Evolutionary conservation across 2,888 invertebrate species (phyloP), one percentile per base, ranked within the genome.

Genomic region (Drosophila percnosoma): DNA sequence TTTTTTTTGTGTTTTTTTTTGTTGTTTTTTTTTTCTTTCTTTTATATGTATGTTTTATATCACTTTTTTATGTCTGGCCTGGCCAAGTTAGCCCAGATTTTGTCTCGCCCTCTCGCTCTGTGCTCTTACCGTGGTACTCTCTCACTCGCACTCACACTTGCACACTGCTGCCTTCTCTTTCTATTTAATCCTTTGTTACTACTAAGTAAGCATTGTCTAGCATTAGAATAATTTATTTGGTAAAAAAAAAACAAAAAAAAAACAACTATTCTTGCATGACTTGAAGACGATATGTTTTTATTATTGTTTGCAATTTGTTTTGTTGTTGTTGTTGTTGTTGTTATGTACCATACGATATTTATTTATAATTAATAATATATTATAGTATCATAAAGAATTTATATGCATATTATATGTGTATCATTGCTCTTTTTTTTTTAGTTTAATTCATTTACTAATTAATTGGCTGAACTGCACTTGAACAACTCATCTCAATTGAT

Each of bases 251-350:
- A 66, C 57, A 78, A 78, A 72, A 77, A 68, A 71, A 78, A 75
- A 77, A 74, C 66, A 62, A 60, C 48, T 45, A 52, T 77, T 70
- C 73, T 87, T 73, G 86, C 86, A 86, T 86, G 88, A 88, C 84
- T 83, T 84, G 84, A 87, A 87, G 86, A 89, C 89, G 85, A 86
- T 86, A 86, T 86, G 89, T 87, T 87, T 88, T 86, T 77, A 69
- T 77, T 86, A 74, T 80, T 83, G 65, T 71, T 82, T 83, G 70
- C 67, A 68, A 61, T 66, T 66, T 55, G 18, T 54, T 31, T 66
- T 55, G 18, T 54, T 31, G 45, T 62, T 62, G 49, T 52, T 29
- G 42, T 61, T 29, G 42, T 61, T 63, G 18, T 49, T 33, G 48
- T 33, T 66, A 34, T 76, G 49, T 73, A 59, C 53, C 42, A 55